These are phyloP conservation scores for Penelope pileata DNA, from an alignment of 2,113 vertebrate species.

Conservation along the genomic window DNA sequence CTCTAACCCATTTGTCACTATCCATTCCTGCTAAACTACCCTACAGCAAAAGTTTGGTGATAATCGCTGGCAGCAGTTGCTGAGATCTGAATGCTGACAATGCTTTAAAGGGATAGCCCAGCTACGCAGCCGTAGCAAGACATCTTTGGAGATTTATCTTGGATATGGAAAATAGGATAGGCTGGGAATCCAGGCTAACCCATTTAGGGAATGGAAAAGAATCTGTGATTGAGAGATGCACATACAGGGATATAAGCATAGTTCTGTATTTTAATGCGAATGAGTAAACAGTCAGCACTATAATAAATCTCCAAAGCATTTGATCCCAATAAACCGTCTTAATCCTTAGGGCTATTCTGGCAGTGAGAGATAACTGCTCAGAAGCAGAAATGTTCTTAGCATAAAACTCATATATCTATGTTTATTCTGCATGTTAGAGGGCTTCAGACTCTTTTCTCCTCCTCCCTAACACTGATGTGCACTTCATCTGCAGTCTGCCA, in stretches of 20 bases:
- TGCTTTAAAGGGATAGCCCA: not conserved
- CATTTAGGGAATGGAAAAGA: slow-evolving; percentile 7
- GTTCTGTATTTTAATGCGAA: slow-evolving; percentile 71
- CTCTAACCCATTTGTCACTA: not conserved
- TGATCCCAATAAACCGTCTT: slow-evolving; percentile 82
- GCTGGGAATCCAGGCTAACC: not conserved
- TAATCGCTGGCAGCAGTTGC: not conserved
- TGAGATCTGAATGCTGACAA: not conserved
- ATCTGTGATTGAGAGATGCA: slow-evolving; percentile 1
- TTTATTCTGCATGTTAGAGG: slow-evolving; percentile 51
- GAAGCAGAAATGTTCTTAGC: slow-evolving; percentile 77
- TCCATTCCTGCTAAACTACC: not conserved
- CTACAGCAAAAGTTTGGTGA: not conserved
- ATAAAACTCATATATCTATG: slow-evolving; percentile 70
- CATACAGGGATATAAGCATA: slow-evolving; percentile 40
- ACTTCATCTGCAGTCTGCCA: not conserved
- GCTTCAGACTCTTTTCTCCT: not conserved
- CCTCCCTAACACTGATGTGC: not conserved
- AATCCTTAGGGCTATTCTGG: slow-evolving; percentile 83
- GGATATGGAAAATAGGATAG: slow-evolving; percentile 20
- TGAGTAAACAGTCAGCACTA: slow-evolving; percentile 72
- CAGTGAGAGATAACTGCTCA: slow-evolving; percentile 76
- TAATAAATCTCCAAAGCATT: slow-evolving; percentile 77
- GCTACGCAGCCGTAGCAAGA: not conserved
- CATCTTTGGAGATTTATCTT: slow-evolving; percentile 16